phyloP scores from a whole-genome alignment of 2,888 invertebrate genomes.

The Apeira syringaria region DNA sequence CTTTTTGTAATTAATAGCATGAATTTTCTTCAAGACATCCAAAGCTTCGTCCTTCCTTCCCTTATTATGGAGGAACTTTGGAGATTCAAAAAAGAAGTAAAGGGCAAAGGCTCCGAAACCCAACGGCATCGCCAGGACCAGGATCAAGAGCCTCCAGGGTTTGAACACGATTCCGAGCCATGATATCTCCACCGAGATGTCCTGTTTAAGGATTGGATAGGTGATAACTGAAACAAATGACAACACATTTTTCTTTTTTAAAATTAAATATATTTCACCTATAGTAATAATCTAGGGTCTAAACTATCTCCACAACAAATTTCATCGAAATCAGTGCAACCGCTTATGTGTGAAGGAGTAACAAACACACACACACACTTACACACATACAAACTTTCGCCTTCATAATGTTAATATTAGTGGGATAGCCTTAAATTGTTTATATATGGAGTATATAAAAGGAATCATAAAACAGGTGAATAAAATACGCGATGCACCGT shows the following conservation, averaged over 20 bases:
- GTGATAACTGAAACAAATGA: slow-evolving; percentile 80
- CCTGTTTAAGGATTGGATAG: slow-evolving; percentile 85
- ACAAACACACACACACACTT: no score
- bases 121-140: slow-evolving; percentile 66
- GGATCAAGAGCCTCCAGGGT: slow-evolving; percentile 90
- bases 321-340: no score
- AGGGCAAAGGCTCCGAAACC: slow-evolving; percentile 83
- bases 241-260: not conserved
- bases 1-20: slow-evolving; percentile 54
- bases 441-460: no score
- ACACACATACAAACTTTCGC: no score
- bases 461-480: no score
- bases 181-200: slow-evolving; percentile 62
- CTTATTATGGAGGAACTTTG: slow-evolving; percentile 88
- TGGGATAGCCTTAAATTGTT: no score
- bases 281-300: no score
- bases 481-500: no score
- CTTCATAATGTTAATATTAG: no score
- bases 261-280: no score
- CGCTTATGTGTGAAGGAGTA: no score
- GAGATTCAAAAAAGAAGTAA: slow-evolving; percentile 88
- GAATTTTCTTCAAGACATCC: slow-evolving; percentile 61
- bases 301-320: no score
- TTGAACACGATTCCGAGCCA: slow-evolving; percentile 82
- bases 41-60: slow-evolving; percentile 85